Base-by-base conservation (phyloP, 2,797 vertebrate species). In the Halcyon chelicuti region DNA sequence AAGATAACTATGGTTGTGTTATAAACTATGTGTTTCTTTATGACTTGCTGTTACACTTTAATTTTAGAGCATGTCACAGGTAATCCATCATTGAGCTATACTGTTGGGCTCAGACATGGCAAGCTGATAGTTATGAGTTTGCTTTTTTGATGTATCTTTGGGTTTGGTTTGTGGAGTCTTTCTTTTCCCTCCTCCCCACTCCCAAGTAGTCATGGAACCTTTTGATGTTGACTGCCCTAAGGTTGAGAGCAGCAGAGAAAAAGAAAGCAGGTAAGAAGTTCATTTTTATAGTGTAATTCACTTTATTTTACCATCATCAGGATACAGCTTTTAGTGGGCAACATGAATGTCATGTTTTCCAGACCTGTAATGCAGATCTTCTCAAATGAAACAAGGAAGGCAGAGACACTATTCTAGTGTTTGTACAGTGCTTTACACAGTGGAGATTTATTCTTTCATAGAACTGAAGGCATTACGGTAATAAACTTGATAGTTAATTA, bases 161-260 rank as follows among this genome's bases (percentile, higher is more conserved):
- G 3, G 52, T 78, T 72, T 88, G 12, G 3, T 58, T 71, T 60
- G 10, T 18, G 8, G 4, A 2, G 0, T 25, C 3, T 0, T 42
- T 74, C 31, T 74, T 85, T 66, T 26, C n/a, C n/a, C 20, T 76
- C 18, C 12, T 54, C 26, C 16, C 3, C 7, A 9, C 10, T 13
- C 83, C 25, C 5, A 37, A 44, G 35, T 31, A 71, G 7, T 75
- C 9, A 31, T 22, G 15, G 20, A 44, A 44, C 68, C 22, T 78
- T 81, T 58, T 61, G 17, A 15, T 86, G 15, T 58, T 76, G 25
- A 20, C 16, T 70, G 33, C 58, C 21, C 10, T 35, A n/a, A 66
- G 11, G 7, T 4, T 79, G 63, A 89, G 26, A 77, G 7, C 29
- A 80, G 28, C 35, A 92, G 49, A 58, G 13, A 31, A 63, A 42